These are phyloP conservation scores for Stenurella melanura DNA, from an alignment of 2,888 invertebrate genomes.

Conservation along the genomic window DNA sequence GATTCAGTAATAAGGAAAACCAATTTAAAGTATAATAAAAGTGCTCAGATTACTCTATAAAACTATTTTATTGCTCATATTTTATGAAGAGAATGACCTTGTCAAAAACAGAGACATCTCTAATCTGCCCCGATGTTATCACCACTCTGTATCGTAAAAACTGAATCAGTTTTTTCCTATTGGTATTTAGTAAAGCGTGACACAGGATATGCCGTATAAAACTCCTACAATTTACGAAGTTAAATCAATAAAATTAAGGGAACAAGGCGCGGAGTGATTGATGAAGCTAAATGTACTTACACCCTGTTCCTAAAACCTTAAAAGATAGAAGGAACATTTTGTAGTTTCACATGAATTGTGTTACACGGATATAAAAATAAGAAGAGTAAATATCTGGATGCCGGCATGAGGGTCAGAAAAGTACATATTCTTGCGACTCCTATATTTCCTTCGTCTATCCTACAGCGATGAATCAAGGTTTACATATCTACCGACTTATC, in stretches of 20 bases:
- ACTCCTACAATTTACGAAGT: conserved; percentile 17
- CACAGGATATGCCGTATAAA: conserved; percentile 28
- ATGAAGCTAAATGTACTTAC: conserved; percentile 17
- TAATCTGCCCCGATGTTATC: conserved; percentile 42
- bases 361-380: not conserved
- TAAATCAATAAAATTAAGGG: conserved; percentile 40
- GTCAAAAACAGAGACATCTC: conserved; percentile 43
- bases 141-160: conserved; percentile 35
- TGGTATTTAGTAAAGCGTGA: conserved; percentile 26
- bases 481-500: no score
- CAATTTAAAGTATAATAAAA: conserved; percentile 41
- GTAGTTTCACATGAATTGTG: not conserved
- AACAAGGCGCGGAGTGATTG: conserved; percentile 26
- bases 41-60: conserved; percentile 37
- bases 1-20: conserved; percentile 27
- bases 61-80: conserved; percentile 44
- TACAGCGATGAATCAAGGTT: not conserved
- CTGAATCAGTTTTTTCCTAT: conserved; percentile 20
- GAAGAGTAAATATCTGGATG: not conserved
- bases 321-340: conserved; percentile 17
- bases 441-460: not conserved
- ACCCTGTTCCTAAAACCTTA: conserved; percentile 21
- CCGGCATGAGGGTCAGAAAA: no score
- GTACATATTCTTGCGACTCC: not conserved
- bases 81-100: conserved; percentile 35